Base-by-base conservation (phyloP, 1,140 invertebrate genomes). In the Microplitis mediator region DNA sequence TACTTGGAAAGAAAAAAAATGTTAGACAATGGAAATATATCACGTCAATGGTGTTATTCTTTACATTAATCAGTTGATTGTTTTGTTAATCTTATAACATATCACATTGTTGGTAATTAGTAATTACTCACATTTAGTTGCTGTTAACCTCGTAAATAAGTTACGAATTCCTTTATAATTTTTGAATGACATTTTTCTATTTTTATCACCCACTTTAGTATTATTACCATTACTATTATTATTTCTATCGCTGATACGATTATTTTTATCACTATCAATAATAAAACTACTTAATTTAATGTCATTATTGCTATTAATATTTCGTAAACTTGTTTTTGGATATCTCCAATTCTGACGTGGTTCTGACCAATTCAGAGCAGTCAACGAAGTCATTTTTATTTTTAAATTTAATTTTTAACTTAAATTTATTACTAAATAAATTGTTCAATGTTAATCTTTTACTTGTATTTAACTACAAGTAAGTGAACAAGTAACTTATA, bases 111-210 rank as follows among this genome's bases (percentile, higher is more conserved):
- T 36, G 13, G 50, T 52, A 35, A 60, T 52, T 54, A 6, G 35
- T 23, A 51, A 34, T 16, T 64, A 82, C 85, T 87, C 79, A 87
- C 85, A 81, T 83, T 84, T 86, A 14, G 77, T 83, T 11, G 79
- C 80, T 14, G 79, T 77, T 52, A 86, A 60, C 36, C 80, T 76
- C 4, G 81, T 72, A 16, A 87, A 78, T 64, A 86, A 86, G 61
- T 85, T 86, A 77, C 82, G 85, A 70, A 87, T 84, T 35, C 84
- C 86, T 79, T 87, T 87, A 72, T 86, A 87, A 58, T 82, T 76
- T 13, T 76, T 82, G 58, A 80, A 79, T 16, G 80, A 69, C 35
- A 83, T 81, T 5, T 85, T 84, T 73, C 79, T 80, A 54, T 75
- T 79, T 14, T 82, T 62, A 31, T 82, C 79, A 80, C 73, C 51